A percentile compares a stretch with the other conserved stretches of the same genome.
Evolutionary conservation across 2,888 invertebrate genomes (phyloP).

Genomic region (Dicranocentrus wangi): DNA sequence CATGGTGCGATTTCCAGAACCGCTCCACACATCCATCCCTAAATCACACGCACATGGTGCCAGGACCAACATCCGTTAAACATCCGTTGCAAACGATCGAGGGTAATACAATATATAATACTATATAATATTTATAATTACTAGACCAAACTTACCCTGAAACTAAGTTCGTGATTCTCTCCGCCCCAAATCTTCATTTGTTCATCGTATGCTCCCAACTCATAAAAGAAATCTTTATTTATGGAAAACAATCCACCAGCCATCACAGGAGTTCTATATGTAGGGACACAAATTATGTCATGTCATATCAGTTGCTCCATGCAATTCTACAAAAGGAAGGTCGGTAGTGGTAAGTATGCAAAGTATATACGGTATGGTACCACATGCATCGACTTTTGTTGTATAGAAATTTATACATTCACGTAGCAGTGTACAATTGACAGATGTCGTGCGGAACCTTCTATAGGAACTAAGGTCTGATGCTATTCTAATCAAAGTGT

Average conservation of each 20-base stretch:
- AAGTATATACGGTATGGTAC: too few species aligned
- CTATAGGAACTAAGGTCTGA: too few species aligned
- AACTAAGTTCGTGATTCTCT: constrained; percentile 97
- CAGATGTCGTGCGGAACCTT: too few species aligned
- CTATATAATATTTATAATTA: neutral
- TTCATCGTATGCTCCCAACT: constrained; percentile 83
- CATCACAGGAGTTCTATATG: constrained; percentile 79
- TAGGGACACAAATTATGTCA: neutral
- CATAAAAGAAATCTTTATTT: constrained; percentile 88
- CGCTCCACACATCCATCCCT: constrained; percentile 95
- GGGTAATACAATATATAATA: neutral
- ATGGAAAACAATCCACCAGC: constrained; percentile 96
- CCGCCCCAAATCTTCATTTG: constrained; percentile 95
- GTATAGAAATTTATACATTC: too few species aligned
- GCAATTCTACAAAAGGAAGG: neutral
- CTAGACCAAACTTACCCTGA: constrained; percentile 79
- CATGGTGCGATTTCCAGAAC: constrained; percentile 92
- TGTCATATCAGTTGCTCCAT: neutral
- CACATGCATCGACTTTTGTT: too few species aligned
- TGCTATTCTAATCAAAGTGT: too few species aligned
- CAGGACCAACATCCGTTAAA: too few species aligned
- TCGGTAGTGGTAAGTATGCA: too few species aligned
- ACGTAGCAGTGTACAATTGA: too few species aligned
- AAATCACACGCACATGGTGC: constrained; percentile 21
- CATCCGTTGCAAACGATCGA: too few species aligned